These are phyloP conservation scores for Turnix velox DNA, from an alignment of 2,113 vertebrate species.

Conservation along the genomic window DNA sequence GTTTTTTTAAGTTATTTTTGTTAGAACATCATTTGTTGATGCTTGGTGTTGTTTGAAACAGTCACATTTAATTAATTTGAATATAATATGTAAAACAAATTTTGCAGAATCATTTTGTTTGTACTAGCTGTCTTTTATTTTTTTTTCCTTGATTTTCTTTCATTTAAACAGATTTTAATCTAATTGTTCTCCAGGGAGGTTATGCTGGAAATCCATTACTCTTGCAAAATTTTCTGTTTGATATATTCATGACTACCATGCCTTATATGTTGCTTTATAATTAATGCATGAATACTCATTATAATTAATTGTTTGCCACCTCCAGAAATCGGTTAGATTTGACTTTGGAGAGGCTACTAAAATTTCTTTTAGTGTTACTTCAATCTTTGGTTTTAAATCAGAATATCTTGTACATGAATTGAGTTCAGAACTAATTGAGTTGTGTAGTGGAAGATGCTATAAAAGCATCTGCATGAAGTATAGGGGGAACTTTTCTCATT, in stretches of 20 bases:
- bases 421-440: background rate
- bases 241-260: slow-evolving; percentile 19
- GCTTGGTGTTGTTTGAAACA: background rate
- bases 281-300: slow-evolving; percentile 51
- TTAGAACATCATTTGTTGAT: background rate
- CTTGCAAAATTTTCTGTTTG: slow-evolving; percentile 10
- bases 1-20: background rate
- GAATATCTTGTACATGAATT: background rate
- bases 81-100: background rate
- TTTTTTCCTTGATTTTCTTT: slow-evolving; percentile 3
- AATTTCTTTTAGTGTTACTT: background rate
- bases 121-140: background rate
- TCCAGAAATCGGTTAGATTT: background rate
- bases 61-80: background rate
- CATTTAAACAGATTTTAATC: slow-evolving; percentile 44
- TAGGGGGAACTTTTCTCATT: too few relatives aligned
- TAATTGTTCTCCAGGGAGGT: slow-evolving; percentile 63
- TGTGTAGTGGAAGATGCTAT: background rate
- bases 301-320: background rate
- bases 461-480: background rate
- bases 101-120: background rate
- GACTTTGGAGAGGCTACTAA: slow-evolving; percentile 35
- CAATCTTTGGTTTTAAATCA: background rate
- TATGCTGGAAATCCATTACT: slow-evolving; percentile 27
- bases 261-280: slow-evolving; percentile 31